Percentiles rank a stretch among this genome's conserved stretches.
These are phyloP conservation scores for Euproctis similis DNA, from an alignment of 2,888 invertebrate species.

Conservation along the genomic window DNA sequence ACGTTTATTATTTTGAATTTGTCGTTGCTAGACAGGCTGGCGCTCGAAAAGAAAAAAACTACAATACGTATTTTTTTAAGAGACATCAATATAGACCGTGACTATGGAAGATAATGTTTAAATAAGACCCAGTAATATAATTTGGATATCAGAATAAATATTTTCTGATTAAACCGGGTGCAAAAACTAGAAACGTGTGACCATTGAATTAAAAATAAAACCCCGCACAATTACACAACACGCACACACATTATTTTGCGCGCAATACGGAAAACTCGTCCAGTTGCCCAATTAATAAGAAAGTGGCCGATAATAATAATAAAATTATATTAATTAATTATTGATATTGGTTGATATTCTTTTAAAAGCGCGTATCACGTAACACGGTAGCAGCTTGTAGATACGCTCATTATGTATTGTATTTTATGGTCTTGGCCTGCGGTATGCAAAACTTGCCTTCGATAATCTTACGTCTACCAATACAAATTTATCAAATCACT, in stretches of 20 bases:
- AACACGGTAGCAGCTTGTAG: slow-evolving; percentile 59
- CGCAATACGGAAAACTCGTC: slow-evolving; percentile 22
- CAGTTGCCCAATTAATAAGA: slow-evolving; percentile 40
- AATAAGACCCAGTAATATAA: no score
- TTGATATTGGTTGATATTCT: slow-evolving; percentile 46
- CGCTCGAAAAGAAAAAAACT: no score
- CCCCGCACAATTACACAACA: slow-evolving; percentile 15
- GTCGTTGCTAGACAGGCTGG: no score
- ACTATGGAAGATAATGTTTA: no score
- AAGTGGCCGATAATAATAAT: slow-evolving; percentile 39
- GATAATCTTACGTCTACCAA: slow-evolving; percentile 52
- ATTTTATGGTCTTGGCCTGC: slow-evolving; percentile 63
- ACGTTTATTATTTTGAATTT: no score
- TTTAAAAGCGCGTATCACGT: slow-evolving; percentile 52
- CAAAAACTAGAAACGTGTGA: no score
- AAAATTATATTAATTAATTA: no score
- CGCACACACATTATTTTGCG: slow-evolving; percentile 9
- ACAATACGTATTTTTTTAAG: no score
- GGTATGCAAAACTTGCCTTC: slow-evolving; percentile 67
- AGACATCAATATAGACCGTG: no score
- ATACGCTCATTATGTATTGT: slow-evolving; percentile 61
- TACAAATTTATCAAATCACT: slow-evolving; percentile 39
- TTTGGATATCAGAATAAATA: no score
- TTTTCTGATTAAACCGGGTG: no score
- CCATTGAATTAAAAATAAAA: no score